Evolutionary conservation across 2,113 vertebrate genomes (phyloP).

Genomic region (Nestor notabilis): DNA sequence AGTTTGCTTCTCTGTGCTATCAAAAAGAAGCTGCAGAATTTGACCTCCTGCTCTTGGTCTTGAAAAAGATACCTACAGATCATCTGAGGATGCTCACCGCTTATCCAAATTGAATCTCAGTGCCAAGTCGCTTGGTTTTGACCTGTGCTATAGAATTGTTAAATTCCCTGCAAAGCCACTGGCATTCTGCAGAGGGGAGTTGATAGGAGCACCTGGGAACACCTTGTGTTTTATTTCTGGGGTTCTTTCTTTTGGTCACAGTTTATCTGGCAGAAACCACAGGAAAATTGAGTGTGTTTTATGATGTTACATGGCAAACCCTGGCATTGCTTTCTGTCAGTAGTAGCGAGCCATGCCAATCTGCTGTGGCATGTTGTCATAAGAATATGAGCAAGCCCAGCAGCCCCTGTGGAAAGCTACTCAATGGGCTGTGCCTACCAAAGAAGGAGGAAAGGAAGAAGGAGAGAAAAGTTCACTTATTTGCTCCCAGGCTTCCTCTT

Average conservation of each 20-base stretch:
- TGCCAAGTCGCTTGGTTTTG: not conserved
- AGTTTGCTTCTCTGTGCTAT: not conserved
- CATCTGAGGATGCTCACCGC: not conserved
- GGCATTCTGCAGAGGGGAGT: not conserved
- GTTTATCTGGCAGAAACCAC: not conserved
- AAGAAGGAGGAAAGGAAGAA: not conserved
- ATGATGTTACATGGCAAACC: not conserved
- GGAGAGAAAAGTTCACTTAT: not conserved
- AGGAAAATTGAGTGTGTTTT: not conserved
- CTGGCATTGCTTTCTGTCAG: not conserved
- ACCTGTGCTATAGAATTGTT: not conserved
- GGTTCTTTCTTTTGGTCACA: not conserved
- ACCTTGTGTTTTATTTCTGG: not conserved
- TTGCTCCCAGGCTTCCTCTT: not conserved
- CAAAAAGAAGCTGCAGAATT: not conserved
- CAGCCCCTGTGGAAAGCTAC: not conserved
- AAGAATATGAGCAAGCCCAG: not conserved
- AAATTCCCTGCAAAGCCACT: not conserved
- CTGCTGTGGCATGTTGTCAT: not conserved
- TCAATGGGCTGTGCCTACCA: not conserved
- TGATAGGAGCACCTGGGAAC: not conserved
- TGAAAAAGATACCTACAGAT: not conserved
- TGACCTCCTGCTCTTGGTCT: not conserved
- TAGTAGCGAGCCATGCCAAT: not conserved
- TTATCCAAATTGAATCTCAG: slow-evolving; percentile 32